phyloP scores from a whole-genome alignment of 2,797 vertebrate genomes.

The Florisuga fusca region DNA sequence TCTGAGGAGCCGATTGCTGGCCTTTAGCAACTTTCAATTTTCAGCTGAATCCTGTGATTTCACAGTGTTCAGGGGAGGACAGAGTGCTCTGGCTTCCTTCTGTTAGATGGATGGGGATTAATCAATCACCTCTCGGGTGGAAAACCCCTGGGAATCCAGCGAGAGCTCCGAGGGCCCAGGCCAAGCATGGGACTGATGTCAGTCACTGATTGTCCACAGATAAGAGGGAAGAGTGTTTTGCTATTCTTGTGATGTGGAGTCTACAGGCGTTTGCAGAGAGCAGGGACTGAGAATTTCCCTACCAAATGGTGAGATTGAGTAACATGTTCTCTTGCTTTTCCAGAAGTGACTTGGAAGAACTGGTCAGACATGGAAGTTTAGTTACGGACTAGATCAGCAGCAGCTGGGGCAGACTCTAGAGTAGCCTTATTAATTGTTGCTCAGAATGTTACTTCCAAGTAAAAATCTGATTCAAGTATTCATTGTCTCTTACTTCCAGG shows the following conservation, averaged over 20 bases:
- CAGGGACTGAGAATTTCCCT: constrained; percentile 7
- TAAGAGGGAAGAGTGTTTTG: constrained; percentile 1
- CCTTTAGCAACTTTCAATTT: constrained; percentile 19
- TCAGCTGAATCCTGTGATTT: not conserved
- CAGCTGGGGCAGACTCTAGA: not conserved
- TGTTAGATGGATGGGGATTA: not conserved
- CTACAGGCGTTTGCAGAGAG: not conserved
- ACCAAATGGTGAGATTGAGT: constrained; percentile 5
- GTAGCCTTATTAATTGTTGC: constrained; percentile 27
- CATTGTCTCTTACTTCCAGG: not conserved
- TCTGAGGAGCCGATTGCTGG: not conserved
- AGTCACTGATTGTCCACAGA: not conserved
- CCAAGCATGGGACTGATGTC: not conserved
- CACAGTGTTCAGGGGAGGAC: not conserved
- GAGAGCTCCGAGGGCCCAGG: fast-evolving
- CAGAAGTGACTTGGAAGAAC: constrained; percentile 20
- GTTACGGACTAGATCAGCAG: not conserved
- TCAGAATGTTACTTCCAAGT: constrained; percentile 22
- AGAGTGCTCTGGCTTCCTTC: not conserved
- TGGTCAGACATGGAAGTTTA: constrained; percentile 12
- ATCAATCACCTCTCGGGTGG: fast-evolving
- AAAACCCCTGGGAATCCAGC: not conserved
- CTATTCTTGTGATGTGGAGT: constrained; percentile 34
- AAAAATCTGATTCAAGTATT: not conserved
- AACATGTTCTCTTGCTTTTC: not conserved